A percentile compares a stretch with the other conserved stretches of the same genome.
phyloP scores from a whole-genome alignment of 2,888 invertebrate species.

The Philereme vetulata region DNA sequence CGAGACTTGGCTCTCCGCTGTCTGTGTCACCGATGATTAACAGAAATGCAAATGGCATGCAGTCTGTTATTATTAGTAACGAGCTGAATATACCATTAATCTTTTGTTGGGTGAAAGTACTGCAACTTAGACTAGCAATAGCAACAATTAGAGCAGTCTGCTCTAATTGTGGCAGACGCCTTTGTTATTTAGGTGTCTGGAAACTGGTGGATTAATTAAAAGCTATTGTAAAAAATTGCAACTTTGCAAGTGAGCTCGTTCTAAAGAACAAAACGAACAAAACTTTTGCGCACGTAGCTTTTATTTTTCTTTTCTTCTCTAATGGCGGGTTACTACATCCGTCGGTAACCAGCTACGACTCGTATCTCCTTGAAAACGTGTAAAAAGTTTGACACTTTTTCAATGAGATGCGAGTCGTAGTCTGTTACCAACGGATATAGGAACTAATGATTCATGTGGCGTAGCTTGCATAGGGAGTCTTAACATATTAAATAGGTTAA shows the following conservation, averaged over 20 bases:
- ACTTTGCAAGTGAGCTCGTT: constrained; percentile 7
- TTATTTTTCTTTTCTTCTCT: background rate
- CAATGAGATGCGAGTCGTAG: no score
- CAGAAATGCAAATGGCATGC: constrained; percentile 13
- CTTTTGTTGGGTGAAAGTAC: constrained; percentile 25
- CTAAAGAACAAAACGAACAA: constrained; percentile 2
- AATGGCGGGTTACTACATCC: no score
- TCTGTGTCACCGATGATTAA: constrained; percentile 7
- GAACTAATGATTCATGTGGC: no score
- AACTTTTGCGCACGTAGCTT: background rate
- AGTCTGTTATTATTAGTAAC: constrained; percentile 13
- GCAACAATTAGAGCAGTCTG: constrained; percentile 30
- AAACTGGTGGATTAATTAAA: constrained; percentile 27
- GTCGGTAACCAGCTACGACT: no score
- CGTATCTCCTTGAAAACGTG: no score
- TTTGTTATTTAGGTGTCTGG: constrained; percentile 35
- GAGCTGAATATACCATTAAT: constrained; percentile 21
- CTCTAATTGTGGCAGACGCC: constrained; percentile 32
- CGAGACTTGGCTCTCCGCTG: no score
- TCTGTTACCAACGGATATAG: no score
- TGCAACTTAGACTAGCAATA: constrained; percentile 11
- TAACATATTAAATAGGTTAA: no score
- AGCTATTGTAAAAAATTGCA: constrained; percentile 26
- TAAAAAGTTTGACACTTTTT: no score
- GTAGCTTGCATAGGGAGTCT: no score